Evolutionary conservation across 1,140 invertebrate species (phyloP), one percentile per base, ranked within the genome.

Genomic region (Kradibia gibbosae): DNA sequence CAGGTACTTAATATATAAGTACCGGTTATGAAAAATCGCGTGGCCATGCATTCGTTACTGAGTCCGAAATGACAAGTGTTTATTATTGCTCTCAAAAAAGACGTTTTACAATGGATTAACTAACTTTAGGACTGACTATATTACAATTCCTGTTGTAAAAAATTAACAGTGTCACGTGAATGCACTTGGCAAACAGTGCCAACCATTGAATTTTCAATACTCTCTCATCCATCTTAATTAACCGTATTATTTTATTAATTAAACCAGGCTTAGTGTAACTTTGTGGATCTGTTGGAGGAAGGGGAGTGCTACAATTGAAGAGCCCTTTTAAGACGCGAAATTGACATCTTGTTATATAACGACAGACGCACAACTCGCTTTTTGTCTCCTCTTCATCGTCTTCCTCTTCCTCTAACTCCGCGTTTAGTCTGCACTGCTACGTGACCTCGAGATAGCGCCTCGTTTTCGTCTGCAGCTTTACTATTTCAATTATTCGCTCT

Each of bases 401-500:
- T 31, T 10, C 3, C 3, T 11, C n/a, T 55, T n/a, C 13, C n/a
- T 15, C 13, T 36, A 65, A 65, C 60, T 20, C 31, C 28, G 60
- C 31, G 31, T 65, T 65, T 65, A 65, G 31, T 65, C 31, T 34
- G 60, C 60, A 36, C 13, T 65, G 13, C 60, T 60, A 36, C 60
- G 60, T 65, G 60, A 65, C 60, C 60, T 36, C 60, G 60, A 36
- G 60, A 15, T 65, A 3, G 31, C 60, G 31, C 31, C 31, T 65
- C 60, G 31, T 65, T 65, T 65, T 36, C 60, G 31, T 36, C 60
- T 17, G 60, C 60, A 36, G 31, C 22, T 65, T 36, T 36, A 36
- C 60, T 65, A 65, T 65, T 65, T 65, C 34, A 28, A 65, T 65
- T 65, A 65, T 65, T 25, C 60, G 60, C 8, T 65, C 31, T 36